A percentile compares a stretch with the other conserved stretches of the same genome.
phyloP scores from a whole-genome alignment of 2,113 vertebrate genomes.

The Nothoprocta pentlandii region DNA sequence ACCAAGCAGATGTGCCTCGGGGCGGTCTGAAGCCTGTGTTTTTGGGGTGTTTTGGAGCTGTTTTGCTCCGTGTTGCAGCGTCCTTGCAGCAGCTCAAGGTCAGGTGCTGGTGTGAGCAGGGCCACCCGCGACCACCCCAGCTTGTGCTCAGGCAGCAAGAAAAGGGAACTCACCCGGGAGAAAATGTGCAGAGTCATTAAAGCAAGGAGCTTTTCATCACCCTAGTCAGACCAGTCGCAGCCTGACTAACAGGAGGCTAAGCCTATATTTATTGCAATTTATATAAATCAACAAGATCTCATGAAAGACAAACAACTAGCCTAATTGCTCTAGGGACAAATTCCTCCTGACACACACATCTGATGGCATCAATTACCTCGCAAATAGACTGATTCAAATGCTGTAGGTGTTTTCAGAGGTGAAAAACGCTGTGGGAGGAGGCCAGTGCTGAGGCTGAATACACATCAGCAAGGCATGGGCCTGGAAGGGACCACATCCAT shows the following conservation, averaged over 20 bases:
- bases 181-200: slow-evolving; percentile 18
- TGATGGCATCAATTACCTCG: slow-evolving; percentile 61
- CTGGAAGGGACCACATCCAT: background rate
- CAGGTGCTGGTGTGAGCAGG: background rate
- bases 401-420: slow-evolving; percentile 34
- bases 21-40: accelerated
- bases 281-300: slow-evolving; percentile 54
- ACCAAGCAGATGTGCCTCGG: accelerated
- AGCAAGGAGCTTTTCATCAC: slow-evolving; percentile 35
- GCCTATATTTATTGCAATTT: slow-evolving; percentile 67
- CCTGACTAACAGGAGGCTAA: slow-evolving; percentile 60
- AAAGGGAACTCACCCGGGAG: accelerated
- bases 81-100: background rate
- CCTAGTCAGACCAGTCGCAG: background rate
- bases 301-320: slow-evolving; percentile 39
- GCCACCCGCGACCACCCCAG: accelerated
- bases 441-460: background rate
- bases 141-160: background rate
- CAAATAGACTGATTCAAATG: slow-evolving; percentile 50
- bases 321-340: slow-evolving; percentile 59
- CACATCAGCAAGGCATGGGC: background rate
- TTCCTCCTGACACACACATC: slow-evolving; percentile 54
- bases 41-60: background rate
- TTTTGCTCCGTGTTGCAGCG: accelerated
- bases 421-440: slow-evolving; percentile 51